These are phyloP conservation scores for Nothoprocta perdicaria DNA, from an alignment of 2,113 vertebrate species.

Conservation along the genomic window DNA sequence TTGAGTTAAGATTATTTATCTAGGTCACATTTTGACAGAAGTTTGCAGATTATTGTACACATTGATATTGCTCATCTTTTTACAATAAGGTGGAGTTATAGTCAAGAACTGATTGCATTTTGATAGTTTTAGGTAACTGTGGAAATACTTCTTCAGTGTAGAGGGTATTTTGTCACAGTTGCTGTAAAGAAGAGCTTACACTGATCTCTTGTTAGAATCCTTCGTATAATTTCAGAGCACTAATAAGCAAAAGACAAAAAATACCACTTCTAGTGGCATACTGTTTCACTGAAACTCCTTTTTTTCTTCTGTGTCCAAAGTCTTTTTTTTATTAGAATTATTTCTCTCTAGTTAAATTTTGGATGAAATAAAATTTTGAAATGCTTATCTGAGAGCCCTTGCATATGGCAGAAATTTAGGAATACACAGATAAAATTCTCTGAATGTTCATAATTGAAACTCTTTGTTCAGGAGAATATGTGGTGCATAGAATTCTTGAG, in stretches of 20 bases:
- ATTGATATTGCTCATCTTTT: not conserved
- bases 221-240: not conserved
- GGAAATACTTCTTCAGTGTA: not conserved
- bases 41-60: not conserved
- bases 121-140: not conserved
- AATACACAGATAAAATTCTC: not conserved
- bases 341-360: not conserved
- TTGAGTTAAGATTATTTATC: not conserved
- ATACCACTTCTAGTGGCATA: not conserved
- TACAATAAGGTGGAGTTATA: not conserved
- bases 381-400: not conserved
- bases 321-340: not conserved
- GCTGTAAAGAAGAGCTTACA: not conserved
- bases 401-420: not conserved
- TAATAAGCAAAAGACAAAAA: not conserved
- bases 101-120: not conserved
- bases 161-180: not conserved
- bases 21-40: not conserved
- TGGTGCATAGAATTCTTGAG: not conserved
- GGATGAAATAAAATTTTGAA: not conserved
- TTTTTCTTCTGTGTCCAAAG: not conserved
- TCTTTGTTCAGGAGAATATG: not conserved
- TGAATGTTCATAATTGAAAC: not conserved
- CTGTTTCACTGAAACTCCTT: not conserved
- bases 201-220: not conserved